phyloP scores from a whole-genome alignment of 2,113 vertebrate genomes.

The Oxygymnocypris stewartii region DNA sequence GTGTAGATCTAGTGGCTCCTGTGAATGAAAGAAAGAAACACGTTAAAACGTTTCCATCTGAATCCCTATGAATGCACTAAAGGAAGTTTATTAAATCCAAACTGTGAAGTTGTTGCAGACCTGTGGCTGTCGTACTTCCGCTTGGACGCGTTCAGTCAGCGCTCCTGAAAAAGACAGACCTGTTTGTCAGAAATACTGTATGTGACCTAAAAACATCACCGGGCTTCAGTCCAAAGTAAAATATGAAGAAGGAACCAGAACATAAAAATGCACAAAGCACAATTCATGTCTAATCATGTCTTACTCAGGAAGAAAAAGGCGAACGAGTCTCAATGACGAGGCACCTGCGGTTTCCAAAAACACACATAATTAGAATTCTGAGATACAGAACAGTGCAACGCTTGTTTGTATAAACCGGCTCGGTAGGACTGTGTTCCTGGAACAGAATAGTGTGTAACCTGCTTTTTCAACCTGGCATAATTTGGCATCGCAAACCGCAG shows the following conservation, averaged over 20 bases:
- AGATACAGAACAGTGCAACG: constrained; percentile 55
- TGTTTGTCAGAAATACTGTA: constrained; percentile 13
- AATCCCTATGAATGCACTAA: neutral
- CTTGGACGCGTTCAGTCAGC: constrained; percentile 11
- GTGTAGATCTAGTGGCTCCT: neutral
- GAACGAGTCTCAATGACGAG: constrained; percentile 19
- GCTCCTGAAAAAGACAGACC: constrained; percentile 20
- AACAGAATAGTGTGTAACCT: constrained; percentile 48
- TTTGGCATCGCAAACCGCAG: constrained; percentile 45
- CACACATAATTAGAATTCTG: constrained; percentile 49
- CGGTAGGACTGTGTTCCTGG: constrained; percentile 57
- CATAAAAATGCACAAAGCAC: neutral
- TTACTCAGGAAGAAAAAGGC: neutral
- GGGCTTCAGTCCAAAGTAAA: constrained; percentile 5
- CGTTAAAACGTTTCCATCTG: neutral
- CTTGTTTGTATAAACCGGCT: constrained; percentile 57
- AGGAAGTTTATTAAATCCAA: constrained; percentile 7
- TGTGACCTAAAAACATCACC: neutral
- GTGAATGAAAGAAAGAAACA: neutral
- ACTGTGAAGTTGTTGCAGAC: constrained; percentile 40
- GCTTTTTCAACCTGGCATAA: constrained; percentile 35
- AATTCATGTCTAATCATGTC: constrained; percentile 27
- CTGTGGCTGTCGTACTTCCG: constrained; percentile 51
- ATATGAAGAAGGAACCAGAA: neutral
- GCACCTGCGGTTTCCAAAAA: constrained; percentile 48